phyloP scores from a whole-genome alignment of 2,888 invertebrate genomes.

The Zygothrica quintamaculata region DNA sequence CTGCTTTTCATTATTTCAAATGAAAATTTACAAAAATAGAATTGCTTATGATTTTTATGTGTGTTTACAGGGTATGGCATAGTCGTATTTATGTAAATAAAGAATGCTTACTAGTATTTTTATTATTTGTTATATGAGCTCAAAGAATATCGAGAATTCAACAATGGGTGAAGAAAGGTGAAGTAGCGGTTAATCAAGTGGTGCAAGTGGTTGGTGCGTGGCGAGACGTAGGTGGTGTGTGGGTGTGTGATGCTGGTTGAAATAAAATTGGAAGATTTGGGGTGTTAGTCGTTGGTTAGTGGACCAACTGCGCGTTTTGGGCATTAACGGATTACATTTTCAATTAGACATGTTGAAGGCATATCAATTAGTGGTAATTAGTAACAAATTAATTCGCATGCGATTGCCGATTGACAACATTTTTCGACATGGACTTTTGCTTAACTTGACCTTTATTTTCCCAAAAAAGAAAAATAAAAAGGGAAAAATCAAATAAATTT shows the following conservation, averaged over 20 bases:
- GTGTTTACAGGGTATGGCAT: conserved; percentile 13
- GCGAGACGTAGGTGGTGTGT: neutral
- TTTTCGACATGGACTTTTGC: conserved; percentile 9
- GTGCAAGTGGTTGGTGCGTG: neutral
- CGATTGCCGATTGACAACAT: conserved; percentile 8
- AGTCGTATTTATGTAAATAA: neutral
- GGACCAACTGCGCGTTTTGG: conserved; percentile 27
- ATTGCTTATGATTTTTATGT: too few species aligned
- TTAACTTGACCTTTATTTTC: conserved; percentile 4
- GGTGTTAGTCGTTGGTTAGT: too few species aligned
- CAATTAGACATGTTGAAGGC: conserved; percentile 51
- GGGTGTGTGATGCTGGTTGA: too few species aligned
- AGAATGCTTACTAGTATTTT: neutral
- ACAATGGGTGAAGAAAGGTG: conserved; percentile 5
- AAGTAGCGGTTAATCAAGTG: neutral
- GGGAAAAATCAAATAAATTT: too few species aligned
- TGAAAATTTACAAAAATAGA: too few species aligned
- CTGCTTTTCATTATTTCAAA: too few species aligned
- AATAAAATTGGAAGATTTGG: too few species aligned
- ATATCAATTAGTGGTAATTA: conserved; percentile 58
- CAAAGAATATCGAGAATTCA: conserved; percentile 17
- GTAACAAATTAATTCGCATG: conserved; percentile 49
- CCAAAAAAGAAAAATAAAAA: too few species aligned
- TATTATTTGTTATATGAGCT: neutral
- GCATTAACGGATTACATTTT: conserved; percentile 58